Evolutionary conservation across 1,140 invertebrate genomes (phyloP).

Genomic region (Cotesia glomerata): DNA sequence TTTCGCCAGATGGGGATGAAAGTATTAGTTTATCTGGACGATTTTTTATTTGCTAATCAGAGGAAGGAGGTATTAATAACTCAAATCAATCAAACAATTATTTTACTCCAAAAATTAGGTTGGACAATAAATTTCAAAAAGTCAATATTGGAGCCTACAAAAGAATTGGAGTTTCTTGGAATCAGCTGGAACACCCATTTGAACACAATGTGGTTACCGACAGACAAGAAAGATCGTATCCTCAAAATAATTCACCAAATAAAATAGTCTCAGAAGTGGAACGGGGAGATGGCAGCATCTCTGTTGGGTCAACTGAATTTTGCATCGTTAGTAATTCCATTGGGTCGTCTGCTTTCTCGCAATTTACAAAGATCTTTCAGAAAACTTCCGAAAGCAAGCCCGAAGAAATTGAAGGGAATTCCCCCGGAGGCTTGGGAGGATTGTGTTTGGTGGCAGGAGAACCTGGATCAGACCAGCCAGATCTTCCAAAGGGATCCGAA

Average conservation of each 20-base stretch:
- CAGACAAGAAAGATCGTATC: neutral
- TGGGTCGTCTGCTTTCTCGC: neutral
- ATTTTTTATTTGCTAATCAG: conserved; percentile 42
- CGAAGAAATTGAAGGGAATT: conserved; percentile 27
- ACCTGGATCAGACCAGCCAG: conserved; percentile 14
- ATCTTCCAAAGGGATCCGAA: conserved; percentile 35
- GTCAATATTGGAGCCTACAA: conserved; percentile 21
- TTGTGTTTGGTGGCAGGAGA: conserved; percentile 37
- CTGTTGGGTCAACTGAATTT: no score
- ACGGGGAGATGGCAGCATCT: no score
- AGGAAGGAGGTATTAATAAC: conserved; percentile 34
- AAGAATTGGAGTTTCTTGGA: conserved; percentile 35
- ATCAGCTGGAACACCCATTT: conserved; percentile 32
- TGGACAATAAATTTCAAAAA: conserved; percentile 39
- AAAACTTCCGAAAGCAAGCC: conserved; percentile 27
- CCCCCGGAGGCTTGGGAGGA: conserved; percentile 24
- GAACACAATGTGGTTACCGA: conserved; percentile 26
- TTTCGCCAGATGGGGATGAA: conserved; percentile 34
- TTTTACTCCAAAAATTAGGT: conserved; percentile 36
- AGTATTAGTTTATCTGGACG: conserved; percentile 43
- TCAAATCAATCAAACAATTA: conserved; percentile 35
- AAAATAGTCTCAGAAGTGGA: conserved; percentile 2
- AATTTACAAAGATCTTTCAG: neutral
- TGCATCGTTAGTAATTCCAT: neutral
- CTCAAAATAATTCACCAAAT: conserved; percentile 17